Base-by-base conservation (phyloP, 2,888 invertebrate species). In the Schizotus pectinicornis region DNA sequence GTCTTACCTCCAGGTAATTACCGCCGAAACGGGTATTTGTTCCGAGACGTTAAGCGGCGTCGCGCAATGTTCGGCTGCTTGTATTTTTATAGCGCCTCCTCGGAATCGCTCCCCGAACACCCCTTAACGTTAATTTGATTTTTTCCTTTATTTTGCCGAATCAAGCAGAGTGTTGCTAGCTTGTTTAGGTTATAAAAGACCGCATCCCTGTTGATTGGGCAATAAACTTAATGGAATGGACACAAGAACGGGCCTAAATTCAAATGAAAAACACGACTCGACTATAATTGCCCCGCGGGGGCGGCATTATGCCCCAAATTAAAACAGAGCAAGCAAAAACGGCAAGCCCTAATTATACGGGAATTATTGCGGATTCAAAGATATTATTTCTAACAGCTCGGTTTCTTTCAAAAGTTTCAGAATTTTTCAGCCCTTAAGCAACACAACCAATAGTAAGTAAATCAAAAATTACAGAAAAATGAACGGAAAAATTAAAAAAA, bases 31-130 rank as follows among this genome's bases (percentile, higher is more conserved):
- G 72, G 68, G 69, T 71, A 77, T 76, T 76, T 74, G 76, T 76
- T 76, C 75, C 76, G 68, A 73, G 72, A 74, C 76, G 76, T 77
- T 77, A 76, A 75, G 67, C 72, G 67, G 62, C 63, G 62, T 66
- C 48, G 56, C 41, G 47, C 45, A 55, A 56, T 52, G 47, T 46
- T 58, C 48, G 48, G 52, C 53, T 57, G 52, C 42, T 61, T 61
- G 61, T 47, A 62, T 72, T 73, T 75, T 75, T 74, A 74, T 74
- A 69, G 70, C 73, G 71, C 73, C 69, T 65, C 59, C 59, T 65
- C 63, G 54, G 57, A 74, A 74, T 70, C 61, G 67, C 65, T 73
- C 75, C 74, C 75, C 51, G 62, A 70, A 70, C 65, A 61, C 64
- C 72, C 70, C 70, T 74, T 74, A 71, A 67, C 65, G 66, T 68